Evolutionary conservation across 2,797 vertebrate genomes (phyloP), one percentile per base, ranked within the genome.

Genomic region (Helostoma temminkii): DNA sequence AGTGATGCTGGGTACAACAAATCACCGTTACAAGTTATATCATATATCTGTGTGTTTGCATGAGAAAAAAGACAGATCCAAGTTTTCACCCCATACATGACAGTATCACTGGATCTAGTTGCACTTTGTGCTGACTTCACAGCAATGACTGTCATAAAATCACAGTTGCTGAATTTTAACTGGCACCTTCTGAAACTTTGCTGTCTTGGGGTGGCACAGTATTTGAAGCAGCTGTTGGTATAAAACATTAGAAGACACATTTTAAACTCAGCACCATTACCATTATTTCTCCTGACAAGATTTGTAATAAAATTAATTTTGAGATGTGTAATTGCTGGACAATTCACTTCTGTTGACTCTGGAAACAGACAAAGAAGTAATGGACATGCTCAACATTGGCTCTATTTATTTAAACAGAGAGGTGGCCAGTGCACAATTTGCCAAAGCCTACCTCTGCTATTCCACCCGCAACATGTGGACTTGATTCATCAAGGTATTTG

Each of bases 401-500:
- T 73, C 52, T 56, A 82, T 93, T 94, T 90, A 92, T 89, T 88
- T 92, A 73, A 80, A 77, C 87, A 85, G 83, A 78, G 39, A 60
- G 46, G 68, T 80, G 76, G 80, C 85, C 83, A 91, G 57, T 72
- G 70, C 45, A 15, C 28, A 10, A 71, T 63, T 76, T 86, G 80
- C 60, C 77, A 78, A 78, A 81, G 65, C 74, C 63, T 88, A 91
- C 84, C 86, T 78, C 78, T 71, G 86, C 78, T 67, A 88, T 66
- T 77, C 79, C 71, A 76, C 21, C 71, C 46, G 68, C 54, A 5
- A 92, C 93, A 91, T 89, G 88, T 93, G 85, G 89, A 80, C 87
- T 81, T 88, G 71, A 92, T 92, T 92, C 86, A 86, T 84, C 67
- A 88, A 92, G 84, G 88, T 91, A 91, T 88, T 93, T 88, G 71